These are phyloP conservation scores for Liposcelis brunnea DNA, from an alignment of 2,888 invertebrate species.

Conservation along the genomic window DNA sequence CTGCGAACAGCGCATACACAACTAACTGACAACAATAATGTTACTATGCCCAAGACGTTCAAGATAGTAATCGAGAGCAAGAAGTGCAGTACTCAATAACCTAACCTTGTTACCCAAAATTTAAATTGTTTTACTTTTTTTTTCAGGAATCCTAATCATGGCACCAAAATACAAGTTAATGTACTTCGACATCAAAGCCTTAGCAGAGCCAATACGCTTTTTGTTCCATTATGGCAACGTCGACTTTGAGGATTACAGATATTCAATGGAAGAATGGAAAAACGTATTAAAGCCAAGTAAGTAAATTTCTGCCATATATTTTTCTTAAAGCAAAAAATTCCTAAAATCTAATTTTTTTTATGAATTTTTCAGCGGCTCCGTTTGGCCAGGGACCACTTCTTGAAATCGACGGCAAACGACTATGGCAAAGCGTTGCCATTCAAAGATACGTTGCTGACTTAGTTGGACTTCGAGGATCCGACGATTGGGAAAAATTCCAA, in stretches of 20 bases:
- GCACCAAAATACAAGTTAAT: slow-evolving; percentile 1
- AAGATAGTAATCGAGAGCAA: too few species aligned
- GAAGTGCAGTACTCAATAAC: too few species aligned
- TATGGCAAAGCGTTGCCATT: slow-evolving; percentile 1
- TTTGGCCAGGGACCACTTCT: not conserved
- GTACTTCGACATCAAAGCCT: not conserved
- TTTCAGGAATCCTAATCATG: slow-evolving; percentile 7
- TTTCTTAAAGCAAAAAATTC: too few species aligned
- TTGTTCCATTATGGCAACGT: not conserved
- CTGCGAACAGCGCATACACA: too few species aligned
- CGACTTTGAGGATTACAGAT: slow-evolving; percentile 2
- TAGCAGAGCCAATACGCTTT: not conserved
- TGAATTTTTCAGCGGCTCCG: not conserved
- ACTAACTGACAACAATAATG: too few species aligned
- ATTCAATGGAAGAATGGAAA: not conserved
- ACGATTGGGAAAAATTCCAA: not conserved
- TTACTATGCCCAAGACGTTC: too few species aligned
- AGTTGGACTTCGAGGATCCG: not conserved
- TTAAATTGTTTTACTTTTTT: too few species aligned
- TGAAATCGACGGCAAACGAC: not conserved
- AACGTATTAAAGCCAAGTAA: slow-evolving; percentile 5
- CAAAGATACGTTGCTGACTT: not conserved
- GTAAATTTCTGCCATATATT: not conserved
- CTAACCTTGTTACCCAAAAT: too few species aligned
- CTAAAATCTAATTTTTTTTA: too few species aligned